A percentile compares a stretch with the other conserved stretches of the same genome.
phyloP scores from a whole-genome alignment of 2,113 vertebrate genomes.

The Brachyistius frenatus region DNA sequence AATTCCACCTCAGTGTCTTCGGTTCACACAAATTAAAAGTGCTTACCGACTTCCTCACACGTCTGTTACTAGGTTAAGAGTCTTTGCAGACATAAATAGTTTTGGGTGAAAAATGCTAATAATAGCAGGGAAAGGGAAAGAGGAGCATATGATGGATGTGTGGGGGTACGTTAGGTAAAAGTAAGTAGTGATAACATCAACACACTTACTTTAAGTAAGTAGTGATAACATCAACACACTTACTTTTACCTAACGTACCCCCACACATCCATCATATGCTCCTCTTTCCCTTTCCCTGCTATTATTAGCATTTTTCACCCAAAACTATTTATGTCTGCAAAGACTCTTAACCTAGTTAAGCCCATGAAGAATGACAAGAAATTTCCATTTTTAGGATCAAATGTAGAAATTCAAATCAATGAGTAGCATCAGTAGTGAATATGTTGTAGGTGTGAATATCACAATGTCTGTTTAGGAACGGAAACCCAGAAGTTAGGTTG shows the following conservation, averaged over 20 bases:
- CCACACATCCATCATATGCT: neutral
- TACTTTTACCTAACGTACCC: conserved; percentile 4
- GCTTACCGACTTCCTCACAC: neutral
- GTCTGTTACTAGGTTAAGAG: neutral
- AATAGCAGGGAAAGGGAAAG: conserved; percentile 15
- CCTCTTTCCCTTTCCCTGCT: neutral
- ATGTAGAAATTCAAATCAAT: too few species aligned
- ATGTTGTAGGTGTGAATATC: neutral
- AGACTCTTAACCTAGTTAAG: neutral
- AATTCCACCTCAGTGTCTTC: too few species aligned
- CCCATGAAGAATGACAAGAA: neutral
- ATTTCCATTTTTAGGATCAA: neutral
- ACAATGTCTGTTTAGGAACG: neutral
- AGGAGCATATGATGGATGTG: neutral
- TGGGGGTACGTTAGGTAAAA: neutral
- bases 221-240: too few species aligned
- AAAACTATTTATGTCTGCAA: conserved; percentile 15
- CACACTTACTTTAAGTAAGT: too few species aligned
- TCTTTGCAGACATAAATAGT: conserved; percentile 6
- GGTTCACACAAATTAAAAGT: neutral
- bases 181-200: conserved; percentile 9
- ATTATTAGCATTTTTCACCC: conserved; percentile 28
- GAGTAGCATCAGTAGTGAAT: neutral
- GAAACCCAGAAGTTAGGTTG: neutral
- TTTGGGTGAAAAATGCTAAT: conserved; percentile 20